Evolutionary conservation across 2,888 invertebrate genomes (phyloP).

Genomic region (Drosophila meridionalis): DNA sequence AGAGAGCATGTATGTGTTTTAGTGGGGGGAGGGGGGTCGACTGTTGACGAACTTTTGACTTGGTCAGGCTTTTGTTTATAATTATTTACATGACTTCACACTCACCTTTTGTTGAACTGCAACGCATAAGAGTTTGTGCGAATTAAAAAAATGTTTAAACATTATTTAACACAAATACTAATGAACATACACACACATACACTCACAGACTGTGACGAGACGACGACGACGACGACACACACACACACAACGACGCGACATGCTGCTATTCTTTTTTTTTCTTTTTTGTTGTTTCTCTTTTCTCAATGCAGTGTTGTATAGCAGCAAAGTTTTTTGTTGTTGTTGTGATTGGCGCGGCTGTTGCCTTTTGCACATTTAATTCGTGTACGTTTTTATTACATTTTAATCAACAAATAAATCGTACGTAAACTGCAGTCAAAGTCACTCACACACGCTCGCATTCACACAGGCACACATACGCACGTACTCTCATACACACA

Average conservation of each 20-base stretch:
- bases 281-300: constrained; percentile 47
- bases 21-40: background rate
- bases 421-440: constrained; percentile 76
- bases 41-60: constrained; percentile 63
- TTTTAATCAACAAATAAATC: constrained; percentile 54
- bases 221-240: constrained; percentile 39
- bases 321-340: constrained; percentile 41
- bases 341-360: constrained; percentile 34
- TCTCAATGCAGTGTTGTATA: constrained; percentile 39
- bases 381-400: constrained; percentile 43
- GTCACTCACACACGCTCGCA: constrained; percentile 52
- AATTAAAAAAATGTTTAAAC: constrained; percentile 69
- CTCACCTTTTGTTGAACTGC: constrained; percentile 66
- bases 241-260: constrained; percentile 56
- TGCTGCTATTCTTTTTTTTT: constrained; percentile 41
- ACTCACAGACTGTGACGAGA: constrained; percentile 51
- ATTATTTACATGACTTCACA: constrained; percentile 42
- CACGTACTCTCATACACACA: constrained; percentile 3
- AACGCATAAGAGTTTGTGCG: constrained; percentile 55
- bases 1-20: constrained; percentile 15
- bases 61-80: constrained; percentile 55
- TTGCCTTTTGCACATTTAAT: constrained; percentile 46
- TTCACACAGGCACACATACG: constrained; percentile 42
- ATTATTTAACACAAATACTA: constrained; percentile 74
- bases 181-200: constrained; percentile 45